Percentiles rank a stretch among this genome's conserved stretches.
Conservation (phyloP, 53 echinoderm and acorn worm species). For the Pentamera pediparva region DNA sequence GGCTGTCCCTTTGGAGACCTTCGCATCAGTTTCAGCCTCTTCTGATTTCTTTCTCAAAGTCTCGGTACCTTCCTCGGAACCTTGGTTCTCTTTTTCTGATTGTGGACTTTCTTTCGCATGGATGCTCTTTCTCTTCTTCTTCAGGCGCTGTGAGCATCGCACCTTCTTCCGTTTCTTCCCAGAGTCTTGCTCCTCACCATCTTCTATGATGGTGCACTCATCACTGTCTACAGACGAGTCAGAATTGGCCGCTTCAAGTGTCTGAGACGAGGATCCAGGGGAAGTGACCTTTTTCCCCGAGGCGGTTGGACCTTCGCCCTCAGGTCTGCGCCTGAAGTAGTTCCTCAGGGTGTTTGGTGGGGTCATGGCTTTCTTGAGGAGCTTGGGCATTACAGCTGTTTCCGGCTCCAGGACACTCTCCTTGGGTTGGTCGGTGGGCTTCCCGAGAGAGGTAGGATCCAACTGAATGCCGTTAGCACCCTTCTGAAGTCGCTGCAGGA, state of each 20-base stretch:
- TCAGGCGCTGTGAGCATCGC: background rate
- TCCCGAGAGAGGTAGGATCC: slow-evolving; percentile 12
- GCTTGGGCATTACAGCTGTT: slow-evolving; percentile 55
- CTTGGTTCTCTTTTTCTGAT: background rate
- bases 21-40: background rate
- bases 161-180: slow-evolving; percentile 13
- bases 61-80: slow-evolving; percentile 4
- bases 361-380: slow-evolving; percentile 76
- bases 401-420: slow-evolving; percentile 52
- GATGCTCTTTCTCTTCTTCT: slow-evolving; percentile 2
- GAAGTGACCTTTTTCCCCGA: background rate
- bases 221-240: background rate
- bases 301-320: background rate
- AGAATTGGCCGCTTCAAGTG: background rate
- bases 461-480: slow-evolving; percentile 4
- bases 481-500: slow-evolving; percentile 41
- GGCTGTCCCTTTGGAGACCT: background rate
- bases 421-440: slow-evolving; percentile 26
- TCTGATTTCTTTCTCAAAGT: background rate
- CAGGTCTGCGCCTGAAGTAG: slow-evolving; percentile 61
- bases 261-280: background rate
- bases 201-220: slow-evolving; percentile 3
- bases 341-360: slow-evolving; percentile 66
- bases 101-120: no score
- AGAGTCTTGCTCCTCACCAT: background rate